A percentile compares a stretch with the other conserved stretches of the same genome.
phyloP scores from a whole-genome alignment of 1,140 invertebrate genomes.

The Papilio dardanus region DNA sequence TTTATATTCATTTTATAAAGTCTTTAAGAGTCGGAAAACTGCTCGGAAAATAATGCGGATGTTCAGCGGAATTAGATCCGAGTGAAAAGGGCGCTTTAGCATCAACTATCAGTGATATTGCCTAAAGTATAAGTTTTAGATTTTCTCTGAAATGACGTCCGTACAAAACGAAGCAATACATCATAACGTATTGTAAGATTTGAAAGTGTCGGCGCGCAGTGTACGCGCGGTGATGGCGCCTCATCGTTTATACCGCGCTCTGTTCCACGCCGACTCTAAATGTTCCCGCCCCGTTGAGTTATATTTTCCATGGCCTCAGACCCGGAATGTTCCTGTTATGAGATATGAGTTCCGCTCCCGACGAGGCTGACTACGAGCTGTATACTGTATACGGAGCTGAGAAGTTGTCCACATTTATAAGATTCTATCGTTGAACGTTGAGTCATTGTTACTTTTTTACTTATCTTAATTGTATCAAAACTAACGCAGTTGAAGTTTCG shows the following conservation, averaged over 20 bases:
- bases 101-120: background rate
- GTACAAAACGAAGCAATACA: background rate
- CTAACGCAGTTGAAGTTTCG: background rate
- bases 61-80: too few relatives aligned
- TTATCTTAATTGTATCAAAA: background rate
- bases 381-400: background rate
- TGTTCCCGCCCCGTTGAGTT: slow-evolving; percentile 25
- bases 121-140: background rate
- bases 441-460: too few relatives aligned
- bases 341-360: slow-evolving; percentile 13
- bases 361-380: background rate
- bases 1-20: background rate
- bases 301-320: slow-evolving; percentile 9
- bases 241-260: slow-evolving; percentile 16
- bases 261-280: slow-evolving; percentile 3
- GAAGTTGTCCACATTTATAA: background rate
- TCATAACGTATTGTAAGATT: background rate
- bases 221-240: background rate
- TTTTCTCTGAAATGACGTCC: background rate
- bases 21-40: background rate
- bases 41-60: too few relatives aligned
- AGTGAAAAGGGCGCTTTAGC: background rate
- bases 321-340: slow-evolving; percentile 17
- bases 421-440: background rate
- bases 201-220: slow-evolving; percentile 18